phyloP scores from a whole-genome alignment of 92 coral and sea anemone species.

The Epizoanthus illoricatus region DNA sequence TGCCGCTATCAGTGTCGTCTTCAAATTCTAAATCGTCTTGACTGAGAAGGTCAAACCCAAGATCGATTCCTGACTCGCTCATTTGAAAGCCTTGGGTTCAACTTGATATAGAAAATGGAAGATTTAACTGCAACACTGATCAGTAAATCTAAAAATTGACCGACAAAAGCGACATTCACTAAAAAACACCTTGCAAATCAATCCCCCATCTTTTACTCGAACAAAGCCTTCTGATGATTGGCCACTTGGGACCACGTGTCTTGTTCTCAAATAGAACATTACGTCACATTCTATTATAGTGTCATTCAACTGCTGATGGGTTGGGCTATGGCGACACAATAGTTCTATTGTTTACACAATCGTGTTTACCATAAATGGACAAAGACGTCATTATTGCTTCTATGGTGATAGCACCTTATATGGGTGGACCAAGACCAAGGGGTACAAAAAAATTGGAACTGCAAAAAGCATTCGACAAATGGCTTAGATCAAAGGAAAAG shows the following conservation, averaged over 20 bases:
- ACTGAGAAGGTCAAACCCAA: constrained; percentile 92
- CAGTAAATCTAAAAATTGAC: neutral
- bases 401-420: constrained; percentile 28
- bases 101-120: constrained; percentile 19
- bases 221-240: constrained; percentile 52
- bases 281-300: constrained; percentile 51
- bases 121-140: constrained; percentile 7
- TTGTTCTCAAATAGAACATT: constrained; percentile 61
- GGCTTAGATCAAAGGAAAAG: too few species aligned
- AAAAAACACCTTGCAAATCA: constrained; percentile 43
- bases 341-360: neutral
- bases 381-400: constrained; percentile 6
- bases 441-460: too few species aligned
- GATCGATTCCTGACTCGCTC: constrained; percentile 99
- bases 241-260: constrained; percentile 65
- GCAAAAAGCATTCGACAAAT: too few species aligned
- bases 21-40: constrained; percentile 68
- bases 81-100: constrained; percentile 80
- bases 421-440: neutral
- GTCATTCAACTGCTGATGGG: neutral
- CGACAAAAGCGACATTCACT: constrained; percentile 19
- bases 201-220: constrained; percentile 54
- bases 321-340: constrained; percentile 7
- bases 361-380: constrained; percentile 3
- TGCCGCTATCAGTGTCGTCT: constrained; percentile 49